Conservation (phyloP, 2,797 vertebrate genomes). For the Tarsius wallacei region DNA sequence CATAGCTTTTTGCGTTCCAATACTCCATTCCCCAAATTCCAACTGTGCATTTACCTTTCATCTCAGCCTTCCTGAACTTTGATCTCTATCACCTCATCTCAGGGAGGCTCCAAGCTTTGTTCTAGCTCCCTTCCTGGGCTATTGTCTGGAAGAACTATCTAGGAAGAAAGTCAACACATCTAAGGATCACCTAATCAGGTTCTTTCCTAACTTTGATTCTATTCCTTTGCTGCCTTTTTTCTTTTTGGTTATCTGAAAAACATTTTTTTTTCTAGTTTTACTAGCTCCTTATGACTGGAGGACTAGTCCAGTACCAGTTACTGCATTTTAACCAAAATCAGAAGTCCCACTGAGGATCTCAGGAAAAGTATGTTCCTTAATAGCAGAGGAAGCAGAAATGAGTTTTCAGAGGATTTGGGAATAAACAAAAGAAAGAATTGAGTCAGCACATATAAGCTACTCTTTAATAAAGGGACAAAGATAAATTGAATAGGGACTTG, state of each 20-base stretch:
- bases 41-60: neutral
- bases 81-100: neutral
- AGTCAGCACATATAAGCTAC: neutral
- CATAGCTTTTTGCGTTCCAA: neutral
- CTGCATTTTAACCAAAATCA: neutral
- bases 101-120: neutral
- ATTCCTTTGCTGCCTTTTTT: neutral
- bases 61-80: neutral
- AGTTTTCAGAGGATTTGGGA: neutral
- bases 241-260: neutral
- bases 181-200: fast-evolving
- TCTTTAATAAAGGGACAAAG: neutral
- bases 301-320: neutral
- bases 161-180: neutral
- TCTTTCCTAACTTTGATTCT: neutral
- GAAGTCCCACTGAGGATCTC: neutral
- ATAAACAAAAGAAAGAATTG: neutral
- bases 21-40: neutral
- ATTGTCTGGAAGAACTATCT: neutral
- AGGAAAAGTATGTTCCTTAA: neutral
- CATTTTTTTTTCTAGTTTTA: neutral
- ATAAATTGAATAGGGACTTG: neutral
- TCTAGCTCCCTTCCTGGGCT: neutral
- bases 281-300: neutral
- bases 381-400: neutral